A percentile compares a stretch with the other conserved stretches of the same genome.
Evolutionary conservation across 2,113 vertebrate species (phyloP).

Genomic region (Etheostoma cragini): DNA sequence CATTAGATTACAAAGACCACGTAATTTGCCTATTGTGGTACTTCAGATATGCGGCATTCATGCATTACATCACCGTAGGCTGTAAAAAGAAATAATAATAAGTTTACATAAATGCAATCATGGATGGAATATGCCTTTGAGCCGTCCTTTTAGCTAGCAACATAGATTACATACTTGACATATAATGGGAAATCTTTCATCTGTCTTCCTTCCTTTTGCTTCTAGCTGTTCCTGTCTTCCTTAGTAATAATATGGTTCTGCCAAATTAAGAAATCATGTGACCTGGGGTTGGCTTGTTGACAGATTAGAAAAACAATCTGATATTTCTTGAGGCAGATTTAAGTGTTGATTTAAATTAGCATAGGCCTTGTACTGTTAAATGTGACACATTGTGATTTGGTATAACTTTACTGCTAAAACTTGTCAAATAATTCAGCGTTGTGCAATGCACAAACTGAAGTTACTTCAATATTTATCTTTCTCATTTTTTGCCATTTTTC

Average conservation of each 20-base stretch:
- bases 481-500: slow-evolving; percentile 37
- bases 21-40: slow-evolving; percentile 19
- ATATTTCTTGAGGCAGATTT: slow-evolving; percentile 42
- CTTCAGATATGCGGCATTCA: background rate
- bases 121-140: slow-evolving; percentile 24
- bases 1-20: background rate
- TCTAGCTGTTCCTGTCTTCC: slow-evolving; percentile 23
- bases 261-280: slow-evolving; percentile 57
- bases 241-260: slow-evolving; percentile 45
- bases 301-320: slow-evolving; percentile 59
- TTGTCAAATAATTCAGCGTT: background rate
- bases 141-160: background rate
- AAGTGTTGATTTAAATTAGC: slow-evolving; percentile 16
- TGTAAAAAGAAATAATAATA: background rate
- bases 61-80: background rate
- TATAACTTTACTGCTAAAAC: background rate
- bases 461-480: slow-evolving; percentile 11
- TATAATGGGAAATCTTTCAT: slow-evolving; percentile 20
- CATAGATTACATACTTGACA: slow-evolving; percentile 31
- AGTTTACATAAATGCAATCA: slow-evolving; percentile 37
- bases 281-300: slow-evolving; percentile 58
- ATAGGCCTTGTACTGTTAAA: background rate
- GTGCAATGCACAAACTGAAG: background rate
- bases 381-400: background rate
- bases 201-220: background rate